Evolutionary conservation across 2,113 vertebrate genomes (phyloP).

Genomic region (Pangasianodon gigas): DNA sequence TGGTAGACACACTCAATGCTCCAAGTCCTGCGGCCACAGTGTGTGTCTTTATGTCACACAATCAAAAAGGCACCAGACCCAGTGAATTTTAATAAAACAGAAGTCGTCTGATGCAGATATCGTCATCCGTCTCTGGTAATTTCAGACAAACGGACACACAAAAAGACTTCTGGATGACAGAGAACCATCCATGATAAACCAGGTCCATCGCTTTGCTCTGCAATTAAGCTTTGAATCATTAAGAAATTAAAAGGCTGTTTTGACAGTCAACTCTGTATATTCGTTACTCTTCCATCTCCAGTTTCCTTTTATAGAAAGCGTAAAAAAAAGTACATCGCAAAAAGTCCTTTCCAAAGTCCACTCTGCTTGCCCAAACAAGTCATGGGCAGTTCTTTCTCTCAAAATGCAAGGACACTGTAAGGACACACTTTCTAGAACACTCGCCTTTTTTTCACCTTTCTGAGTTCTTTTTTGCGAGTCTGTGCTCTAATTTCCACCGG

Average conservation of each 20-base stretch:
- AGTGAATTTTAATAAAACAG: constrained; percentile 18
- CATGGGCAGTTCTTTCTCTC: constrained; percentile 29
- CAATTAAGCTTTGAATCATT: not conserved
- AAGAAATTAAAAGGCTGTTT: not conserved
- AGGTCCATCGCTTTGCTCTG: not conserved
- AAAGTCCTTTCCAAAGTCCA: not conserved
- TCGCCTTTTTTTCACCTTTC: constrained; percentile 43
- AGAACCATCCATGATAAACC: not conserved
- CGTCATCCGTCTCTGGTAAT: not conserved
- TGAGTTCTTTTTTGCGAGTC: constrained; percentile 32
- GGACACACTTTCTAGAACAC: constrained; percentile 42
- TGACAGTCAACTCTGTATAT: not conserved
- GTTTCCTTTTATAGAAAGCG: not conserved
- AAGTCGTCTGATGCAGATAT: constrained; percentile 13
- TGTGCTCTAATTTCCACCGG: constrained; percentile 58
- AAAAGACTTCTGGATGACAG: not conserved
- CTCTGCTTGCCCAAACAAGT: constrained; percentile 50
- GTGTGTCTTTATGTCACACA: constrained; percentile 30
- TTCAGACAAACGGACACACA: not conserved
- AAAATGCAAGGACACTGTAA: constrained; percentile 40
- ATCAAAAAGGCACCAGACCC: constrained; percentile 30
- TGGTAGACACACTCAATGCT: constrained; percentile 41
- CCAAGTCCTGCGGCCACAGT: constrained; percentile 32
- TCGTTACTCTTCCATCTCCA: not conserved
- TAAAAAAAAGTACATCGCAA: constrained; percentile 13